Base-by-base conservation (phyloP, 2,888 invertebrate genomes). In the Agrypnus murinus region DNA sequence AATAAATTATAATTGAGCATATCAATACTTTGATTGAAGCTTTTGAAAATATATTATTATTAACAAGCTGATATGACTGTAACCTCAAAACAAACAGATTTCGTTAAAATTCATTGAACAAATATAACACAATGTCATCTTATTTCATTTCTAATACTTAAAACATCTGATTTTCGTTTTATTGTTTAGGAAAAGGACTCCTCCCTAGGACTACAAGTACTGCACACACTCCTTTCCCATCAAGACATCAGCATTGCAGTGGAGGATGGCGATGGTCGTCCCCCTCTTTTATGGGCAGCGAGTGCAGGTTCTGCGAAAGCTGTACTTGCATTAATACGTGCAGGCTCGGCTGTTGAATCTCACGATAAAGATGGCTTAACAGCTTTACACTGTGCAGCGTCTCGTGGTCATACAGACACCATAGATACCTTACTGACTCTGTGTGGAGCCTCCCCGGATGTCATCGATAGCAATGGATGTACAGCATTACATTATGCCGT, bases 401-500 rank as follows among this genome's bases (percentile, higher is more conserved):
- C 97, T 1, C 90, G 98, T 65, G 99, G 99, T 0, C 98, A 98
- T 83, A 93, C 94, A 0, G 94, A 96, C 81, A 97, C 97, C 79
- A 89, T 97, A 60, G 97, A 97, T 81, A 93, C 95, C 0, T 85
- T 99, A 66, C 90, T 97, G 0, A 94, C 94, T 9, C 87, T 97
- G 5, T 96, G 96, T 82, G 95, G 95, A 0, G 95, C 96, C 1
- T 92, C 93, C 19, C 93, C 96, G 0, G 97, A 98, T 84, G 91
- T 95, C 10, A 92, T 93, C 12, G 98, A 99, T 85, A 93, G 93
- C 55, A 98, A 98, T 83, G 98, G 97, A 0, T 98, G 98, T 83
- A 97, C 98, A 0, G 95, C 99, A 0, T 86, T 99, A 25, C 99
- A 99, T 86, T 99, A 99, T 83, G 96, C 99, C 2, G 96, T 97